A percentile compares a stretch with the other conserved stretches of the same genome.
Evolutionary conservation across 2,888 invertebrate species (phyloP).

Genomic region (Catocala fraxini): DNA sequence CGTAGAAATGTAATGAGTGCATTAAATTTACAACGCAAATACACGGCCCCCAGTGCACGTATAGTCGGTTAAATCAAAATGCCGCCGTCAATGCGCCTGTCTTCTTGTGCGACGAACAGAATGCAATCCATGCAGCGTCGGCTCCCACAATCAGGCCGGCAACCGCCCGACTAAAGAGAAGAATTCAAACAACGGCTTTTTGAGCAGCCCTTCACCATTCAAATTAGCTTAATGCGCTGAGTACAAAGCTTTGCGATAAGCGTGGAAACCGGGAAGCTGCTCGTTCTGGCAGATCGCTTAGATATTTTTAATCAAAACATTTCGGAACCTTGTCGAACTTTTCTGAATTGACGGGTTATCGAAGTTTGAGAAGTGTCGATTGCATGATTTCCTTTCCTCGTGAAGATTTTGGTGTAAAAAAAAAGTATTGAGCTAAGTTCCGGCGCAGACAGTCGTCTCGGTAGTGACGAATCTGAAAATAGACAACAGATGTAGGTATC

Average conservation of each 20-base stretch:
- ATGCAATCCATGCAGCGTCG: conserved; percentile 76
- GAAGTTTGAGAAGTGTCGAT: conserved; percentile 55
- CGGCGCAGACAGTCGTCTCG: conserved; percentile 75
- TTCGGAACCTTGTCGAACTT: conserved; percentile 55
- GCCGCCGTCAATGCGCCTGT: conserved; percentile 75
- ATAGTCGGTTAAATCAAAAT: conserved; percentile 72
- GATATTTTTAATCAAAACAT: conserved; percentile 69
- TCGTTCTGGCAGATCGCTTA: conserved; percentile 65
- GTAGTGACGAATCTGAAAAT: conserved; percentile 83
- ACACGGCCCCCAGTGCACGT: conserved; percentile 53
- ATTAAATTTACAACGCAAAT: conserved; percentile 66
- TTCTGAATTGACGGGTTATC: conserved; percentile 41
- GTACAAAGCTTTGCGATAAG: conserved; percentile 84
- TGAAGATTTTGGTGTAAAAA: conserved; percentile 58
- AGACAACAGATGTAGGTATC: conserved; percentile 84
- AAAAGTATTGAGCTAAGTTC: conserved; percentile 78
- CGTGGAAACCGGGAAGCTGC: conserved; percentile 71
- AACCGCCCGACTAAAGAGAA: conserved; percentile 77
- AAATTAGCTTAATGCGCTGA: conserved; percentile 86
- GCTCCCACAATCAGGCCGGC: conserved; percentile 79
- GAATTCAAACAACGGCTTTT: conserved; percentile 84
- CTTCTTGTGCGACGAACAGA: conserved; percentile 77
- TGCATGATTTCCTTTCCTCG: conserved; percentile 58
- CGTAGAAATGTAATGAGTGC: conserved; percentile 59
- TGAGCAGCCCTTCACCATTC: conserved; percentile 81